Evolutionary conservation across 2,888 invertebrate genomes (phyloP), one percentile per base, ranked within the genome.

Genomic region (Steinernema carpocapsae): DNA sequence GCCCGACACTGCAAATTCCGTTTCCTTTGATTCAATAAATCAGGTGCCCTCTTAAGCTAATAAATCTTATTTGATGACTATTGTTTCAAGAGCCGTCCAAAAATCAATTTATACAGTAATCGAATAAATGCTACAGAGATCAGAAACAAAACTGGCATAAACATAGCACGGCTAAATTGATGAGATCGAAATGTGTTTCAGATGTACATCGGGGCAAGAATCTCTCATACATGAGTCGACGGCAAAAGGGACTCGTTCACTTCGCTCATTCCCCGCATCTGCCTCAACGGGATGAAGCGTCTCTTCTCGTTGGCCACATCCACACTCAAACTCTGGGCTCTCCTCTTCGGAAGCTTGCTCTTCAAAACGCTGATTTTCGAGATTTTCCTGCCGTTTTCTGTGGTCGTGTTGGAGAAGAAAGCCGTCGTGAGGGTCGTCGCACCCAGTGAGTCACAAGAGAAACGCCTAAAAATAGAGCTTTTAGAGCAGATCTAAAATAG

Each of bases 221-320:
- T 37, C 37, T 37, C 37, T 37, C 37, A 64, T 17, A 32, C 64
- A 26, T n/a, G 17, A 32, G 4, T 64, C 10, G 32, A 29, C 32
- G 64, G 64, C 37, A 64, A n/a, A 14, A 64, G 64, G 4, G 64
- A 29, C 26, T 64, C 64, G 64, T 64, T 64, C 17, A 64, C 64
- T 32, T 32, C 64, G 64, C 64, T 64, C 64, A 64, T 64, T 17
- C 64, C 64, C 10, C 64, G 29, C 64, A 64, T 64, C 32, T 64
- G 10, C 26, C 64, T 64, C 17, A 64, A 32, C 29, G 64, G 64
- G 17, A 64, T 29, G 10, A 37, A 37, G 17, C 32, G 12, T 32
- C 17, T 6, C 37, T 64, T 64, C 64, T 64, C 29, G 26, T 17
- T 64, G 17, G 24, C 26, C 32, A 64, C 64, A 1, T 32, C 29